Conservation (phyloP, 1,140 invertebrate species). For the Onthophagus taurus region DNA sequence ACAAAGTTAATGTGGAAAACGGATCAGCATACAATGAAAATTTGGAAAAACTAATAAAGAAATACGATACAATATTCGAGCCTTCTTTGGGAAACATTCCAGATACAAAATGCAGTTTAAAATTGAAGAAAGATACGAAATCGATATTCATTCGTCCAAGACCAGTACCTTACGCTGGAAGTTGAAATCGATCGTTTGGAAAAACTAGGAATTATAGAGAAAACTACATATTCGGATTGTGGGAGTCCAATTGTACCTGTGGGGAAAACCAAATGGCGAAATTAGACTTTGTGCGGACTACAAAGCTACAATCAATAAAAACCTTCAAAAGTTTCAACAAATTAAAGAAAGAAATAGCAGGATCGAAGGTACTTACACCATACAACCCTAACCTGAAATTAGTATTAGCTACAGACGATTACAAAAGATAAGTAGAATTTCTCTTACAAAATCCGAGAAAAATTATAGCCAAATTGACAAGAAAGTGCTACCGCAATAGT, state of each 20-base stretch:
- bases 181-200: conserved; percentile 33
- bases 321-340: conserved; percentile 20
- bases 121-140: not conserved
- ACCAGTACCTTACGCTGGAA: conserved; percentile 37
- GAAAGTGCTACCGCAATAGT: conserved; percentile 22
- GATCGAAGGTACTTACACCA: too few relatives aligned
- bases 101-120: not conserved
- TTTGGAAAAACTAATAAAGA: not conserved
- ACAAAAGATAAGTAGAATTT: not conserved
- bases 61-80: conserved; percentile 4
- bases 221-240: conserved; percentile 39
- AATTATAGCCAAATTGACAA: conserved; percentile 24
- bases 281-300: conserved; percentile 43
- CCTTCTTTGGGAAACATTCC: not conserved
- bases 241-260: conserved; percentile 43
- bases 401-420: not conserved
- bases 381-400: too few relatives aligned
- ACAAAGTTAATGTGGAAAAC: too few relatives aligned
- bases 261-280: conserved; percentile 37
- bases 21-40: too few relatives aligned
- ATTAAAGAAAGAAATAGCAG: conserved; percentile 13
- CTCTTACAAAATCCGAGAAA: conserved; percentile 14
- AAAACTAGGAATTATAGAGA: conserved; percentile 30
- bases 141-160: conserved; percentile 34
- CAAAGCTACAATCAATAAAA: conserved; percentile 37